Evolutionary conservation across 2,888 invertebrate genomes (phyloP), one percentile per base, ranked within the genome.

Genomic region (Heliconius cydno): DNA sequence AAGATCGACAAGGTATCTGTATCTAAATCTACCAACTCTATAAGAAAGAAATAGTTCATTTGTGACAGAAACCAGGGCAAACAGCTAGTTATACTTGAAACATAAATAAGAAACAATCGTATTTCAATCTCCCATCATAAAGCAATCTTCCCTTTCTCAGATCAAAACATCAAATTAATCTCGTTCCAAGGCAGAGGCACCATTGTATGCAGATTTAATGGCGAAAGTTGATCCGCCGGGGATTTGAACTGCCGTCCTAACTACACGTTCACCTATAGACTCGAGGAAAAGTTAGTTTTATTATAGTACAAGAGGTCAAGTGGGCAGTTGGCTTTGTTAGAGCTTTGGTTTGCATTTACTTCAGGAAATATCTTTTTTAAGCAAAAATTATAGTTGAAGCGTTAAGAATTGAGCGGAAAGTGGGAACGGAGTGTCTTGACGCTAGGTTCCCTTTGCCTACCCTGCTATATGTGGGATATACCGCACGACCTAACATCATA

Each of bases 201-300:
- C 88, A 93, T 94, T 94, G 94, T 94, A 93, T 94, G 92, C 88
- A 92, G 92, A 94, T 94, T 88, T 86, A 89, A 91, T 89, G 91
- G 94, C 92, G 94, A 94, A 94, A 94, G 94, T 91, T 86, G 88
- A 87, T 87, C 86, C 83, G 84, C 89, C 89, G 90, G 91, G 91
- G 92, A 92, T 91, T 89, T 91, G 90, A 92, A 91, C 73, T 38
- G n/a, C n/a, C 73, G 60, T 34, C 34, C 38, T 19, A 34, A 60
- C 38, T 60, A 7, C 19, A 73, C 60, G 9, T 60, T 60, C 38
- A 73, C 73, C 34, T 73, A 60, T 38, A 34, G 73, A 38, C 60
- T 34, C 12, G n/a, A 38, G 60, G 60, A 60, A 73, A 73, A 73
- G 73, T 60, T 73, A 12, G 22, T 22, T 10, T 19, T 71, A 71